Base-by-base conservation (phyloP, 2,888 invertebrate species). In the Branchipolynoe longqiensis region DNA sequence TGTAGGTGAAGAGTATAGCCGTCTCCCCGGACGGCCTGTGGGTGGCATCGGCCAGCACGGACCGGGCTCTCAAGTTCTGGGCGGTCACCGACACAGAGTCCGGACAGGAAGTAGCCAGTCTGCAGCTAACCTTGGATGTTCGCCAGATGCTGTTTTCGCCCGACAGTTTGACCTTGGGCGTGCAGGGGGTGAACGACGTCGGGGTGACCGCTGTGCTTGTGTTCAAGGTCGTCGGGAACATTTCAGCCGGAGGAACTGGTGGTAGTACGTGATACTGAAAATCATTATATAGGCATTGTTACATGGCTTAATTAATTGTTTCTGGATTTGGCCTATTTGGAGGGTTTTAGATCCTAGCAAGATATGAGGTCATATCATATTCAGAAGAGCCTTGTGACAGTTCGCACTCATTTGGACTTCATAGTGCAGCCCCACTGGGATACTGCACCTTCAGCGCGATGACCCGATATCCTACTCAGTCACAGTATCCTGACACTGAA, bases 1-100 rank as follows among this genome's bases (percentile, higher is more conserved):
- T 74, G 0, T 33, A 83, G 83, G 62, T 83, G 25, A 62, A 40
- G 25, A 33, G 38, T 6, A 28, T 85, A 69, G 62, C 25, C 40
- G 22, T 85, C 18, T 85, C 85, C 6, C 56, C 85, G 8, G 81
- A 56, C n/a, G 82, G 54, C 14, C 36, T n/a, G 12, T 85, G 82
- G 82, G 82, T 64, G 31, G 85, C 83, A 2, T 85, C 85, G 12
- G 41, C 33, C 28, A n/a, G 40, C 28, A 28, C 28, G 4, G 78
- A 74, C 38, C 22, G 28, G 48, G 28, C n/a, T 14, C 74, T 85
- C 38, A 48, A 59, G 58, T 25, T 62, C 28, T 85, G 85, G 85
- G 18, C 22, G 6, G 3, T 69, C n/a, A n/a, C n/a, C n/a, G n/a
- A n/a, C n/a, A n/a, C n/a, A n/a, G n/a, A n/a, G 12, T 38, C 69